These are phyloP conservation scores for Amphipyra berbera DNA, from an alignment of 2,888 invertebrate genomes.

Conservation along the genomic window DNA sequence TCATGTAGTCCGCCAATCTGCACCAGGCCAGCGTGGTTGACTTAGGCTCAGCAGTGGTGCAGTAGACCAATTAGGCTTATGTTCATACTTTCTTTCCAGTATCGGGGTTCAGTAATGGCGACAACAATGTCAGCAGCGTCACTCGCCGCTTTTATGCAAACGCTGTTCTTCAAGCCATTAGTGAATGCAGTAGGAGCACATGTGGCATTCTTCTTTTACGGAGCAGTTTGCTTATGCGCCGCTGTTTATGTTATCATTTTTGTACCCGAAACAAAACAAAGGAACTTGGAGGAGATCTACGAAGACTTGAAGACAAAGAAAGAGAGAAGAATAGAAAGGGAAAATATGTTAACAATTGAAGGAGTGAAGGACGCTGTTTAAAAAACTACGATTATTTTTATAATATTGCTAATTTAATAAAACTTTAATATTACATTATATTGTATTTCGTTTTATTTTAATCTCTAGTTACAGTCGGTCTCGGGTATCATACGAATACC, in stretches of 20 bases:
- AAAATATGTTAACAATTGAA: conserved; percentile 13
- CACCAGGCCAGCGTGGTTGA: no score
- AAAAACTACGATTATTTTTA: not conserved
- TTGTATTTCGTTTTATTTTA: no score
- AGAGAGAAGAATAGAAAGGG: conserved; percentile 61
- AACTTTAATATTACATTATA: not conserved
- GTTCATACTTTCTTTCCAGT: conserved; percentile 68
- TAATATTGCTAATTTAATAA: not conserved
- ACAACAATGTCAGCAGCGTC: conserved; percentile 74
- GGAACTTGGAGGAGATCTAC: conserved; percentile 76
- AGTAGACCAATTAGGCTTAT: not conserved
- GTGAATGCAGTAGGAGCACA: conserved; percentile 72
- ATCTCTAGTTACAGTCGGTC: no score
- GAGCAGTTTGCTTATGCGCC: conserved; percentile 69
- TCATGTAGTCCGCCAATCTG: no score
- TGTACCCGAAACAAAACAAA: conserved; percentile 77
- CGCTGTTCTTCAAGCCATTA: conserved; percentile 79
- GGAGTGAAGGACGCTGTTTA: conserved; percentile 7
- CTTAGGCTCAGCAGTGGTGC: no score
- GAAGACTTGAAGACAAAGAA: conserved; percentile 73
- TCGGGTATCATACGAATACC: no score
- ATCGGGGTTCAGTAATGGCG: conserved; percentile 80
- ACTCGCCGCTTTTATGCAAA: conserved; percentile 72
- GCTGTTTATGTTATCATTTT: conserved; percentile 69
- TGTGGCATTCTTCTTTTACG: conserved; percentile 77